Evolutionary conservation across 2,888 invertebrate species (phyloP), one percentile per base, ranked within the genome.

Genomic region (Ectemnius cavifrons): DNA sequence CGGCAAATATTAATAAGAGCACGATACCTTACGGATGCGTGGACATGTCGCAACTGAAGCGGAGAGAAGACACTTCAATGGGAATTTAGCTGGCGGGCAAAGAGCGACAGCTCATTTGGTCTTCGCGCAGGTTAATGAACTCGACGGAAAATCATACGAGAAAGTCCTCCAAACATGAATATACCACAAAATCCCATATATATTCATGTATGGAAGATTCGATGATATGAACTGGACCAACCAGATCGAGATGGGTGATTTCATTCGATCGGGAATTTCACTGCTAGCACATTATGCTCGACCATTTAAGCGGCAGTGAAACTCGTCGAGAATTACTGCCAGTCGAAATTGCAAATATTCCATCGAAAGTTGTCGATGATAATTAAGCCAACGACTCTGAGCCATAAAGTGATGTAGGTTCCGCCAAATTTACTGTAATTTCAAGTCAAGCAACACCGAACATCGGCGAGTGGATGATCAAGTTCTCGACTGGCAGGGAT

Each of bases 1-100:
- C 79, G 71, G 79, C 75, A 85, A 85, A 85, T 82, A 84, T 83
- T 85, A 85, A 85, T 85, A 82, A 85, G 83, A 81, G 37, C 75
- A 80, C 80, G 77, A 80, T 84, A 84, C 83, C 77, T 76, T 72
- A 69, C 80, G 71, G 72, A 81, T 74, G 78, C 77, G 72, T 78
- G 74, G 23, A 60, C 69, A 63, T 28, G 68, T 63, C 62, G 60
- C 58, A 67, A 60, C 67, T 65, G 70, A 66, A 63, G 59, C 63
- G 28, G 67, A 37, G 57, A 23, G 23, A n/a, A 14, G 37, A 49
- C 16, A 20, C 52, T 18, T 60, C 14, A 16, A 27, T 63, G 46
- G n/a, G 45, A 27, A 27, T 52, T 61, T n/a, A 27, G 37, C 37
- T 6, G 1, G 37, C 37, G 8, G 37, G 37, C 37, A 37, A 37